Base-by-base conservation (phyloP, 2,888 invertebrate genomes). In the Hypsopygia costalis region DNA sequence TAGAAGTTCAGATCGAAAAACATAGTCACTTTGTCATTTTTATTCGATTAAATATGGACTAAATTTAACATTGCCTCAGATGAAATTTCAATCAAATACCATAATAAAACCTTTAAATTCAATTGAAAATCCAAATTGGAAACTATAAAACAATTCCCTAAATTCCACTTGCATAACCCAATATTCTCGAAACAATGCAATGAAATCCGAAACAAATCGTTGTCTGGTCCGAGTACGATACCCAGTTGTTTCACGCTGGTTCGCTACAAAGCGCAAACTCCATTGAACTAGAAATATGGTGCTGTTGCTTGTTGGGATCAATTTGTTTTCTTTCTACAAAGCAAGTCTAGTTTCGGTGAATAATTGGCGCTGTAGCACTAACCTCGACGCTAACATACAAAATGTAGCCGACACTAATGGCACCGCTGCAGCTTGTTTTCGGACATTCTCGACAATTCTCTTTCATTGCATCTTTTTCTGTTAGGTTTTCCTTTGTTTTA, bases 211-310 rank as follows among this genome's bases (percentile, higher is more conserved):
- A 36, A 36, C 43, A 39, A 37, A 37, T 31, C 25, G 22, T 7
- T 25, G 5, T 25, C 25, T 3, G n/a, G 6, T 7, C 20, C 20
- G 10, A 10, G 36, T 11, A 25, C 25, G n/a, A 12, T 12, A 25
- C 11, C 25, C 30, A 30, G 36, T 39, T 28, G 22, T 43, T 32
- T 32, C 33, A 20, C 40, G 10, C 21, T 7, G 2, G 20, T 5
- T 11, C 32, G 53, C 51, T 55, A 60, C 46, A 63, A 58, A 52
- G 48, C 43, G 38, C 29, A 33, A 35, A 54, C 50, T 59, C 51
- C 51, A 55, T 55, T 64, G 56, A 55, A 55, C 52, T 51, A 58
- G 59, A 68, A 68, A 61, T 59, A 52, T 63, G 61, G 57, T 52
- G 35, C 46, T 46, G 40, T 38, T 43, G 43, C 48, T 47, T 41